Percentiles rank a stretch among this genome's conserved stretches.
phyloP scores from a whole-genome alignment of 1,140 invertebrate genomes.

The Yoshiicerus persimilis region DNA sequence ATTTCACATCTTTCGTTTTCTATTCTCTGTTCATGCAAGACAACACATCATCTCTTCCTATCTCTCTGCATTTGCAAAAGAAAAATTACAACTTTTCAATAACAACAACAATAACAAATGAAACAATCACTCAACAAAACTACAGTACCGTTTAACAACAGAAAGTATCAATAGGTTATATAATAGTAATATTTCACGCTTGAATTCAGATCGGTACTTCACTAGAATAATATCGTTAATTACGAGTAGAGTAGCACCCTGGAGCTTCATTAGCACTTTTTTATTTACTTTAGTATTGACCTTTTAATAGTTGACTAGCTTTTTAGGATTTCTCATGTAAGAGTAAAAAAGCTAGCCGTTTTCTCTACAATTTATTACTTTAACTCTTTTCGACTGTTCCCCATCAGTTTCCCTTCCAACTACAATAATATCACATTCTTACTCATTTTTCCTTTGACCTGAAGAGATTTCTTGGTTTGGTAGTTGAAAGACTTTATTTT shows the following conservation, averaged over 20 bases:
- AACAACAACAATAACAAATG: constrained; percentile 6
- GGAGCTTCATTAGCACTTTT: neutral
- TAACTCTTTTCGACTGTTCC: neutral
- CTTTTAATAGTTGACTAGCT: neutral
- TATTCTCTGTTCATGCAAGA: neutral
- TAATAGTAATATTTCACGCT: neutral
- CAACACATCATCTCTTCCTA: constrained; percentile 12
- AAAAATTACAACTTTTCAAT: neutral
- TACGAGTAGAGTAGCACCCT: neutral
- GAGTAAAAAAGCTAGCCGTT: neutral
- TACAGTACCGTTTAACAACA: neutral
- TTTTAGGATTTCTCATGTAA: neutral
- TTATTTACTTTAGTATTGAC: neutral
- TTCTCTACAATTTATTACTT: neutral
- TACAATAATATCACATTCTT: neutral
- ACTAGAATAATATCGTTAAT: constrained; percentile 1
- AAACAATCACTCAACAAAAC: constrained; percentile 8
- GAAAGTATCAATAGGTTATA: neutral
- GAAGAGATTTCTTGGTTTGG: neutral
- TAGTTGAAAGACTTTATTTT: neutral
- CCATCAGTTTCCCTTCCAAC: neutral
- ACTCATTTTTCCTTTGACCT: neutral
- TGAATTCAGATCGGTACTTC: neutral
- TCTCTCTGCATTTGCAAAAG: constrained; percentile 22
- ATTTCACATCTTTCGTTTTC: neutral